These are phyloP conservation scores for Enteromius paludinosus DNA, from an alignment of 2,797 vertebrate genomes.

Conservation along the genomic window DNA sequence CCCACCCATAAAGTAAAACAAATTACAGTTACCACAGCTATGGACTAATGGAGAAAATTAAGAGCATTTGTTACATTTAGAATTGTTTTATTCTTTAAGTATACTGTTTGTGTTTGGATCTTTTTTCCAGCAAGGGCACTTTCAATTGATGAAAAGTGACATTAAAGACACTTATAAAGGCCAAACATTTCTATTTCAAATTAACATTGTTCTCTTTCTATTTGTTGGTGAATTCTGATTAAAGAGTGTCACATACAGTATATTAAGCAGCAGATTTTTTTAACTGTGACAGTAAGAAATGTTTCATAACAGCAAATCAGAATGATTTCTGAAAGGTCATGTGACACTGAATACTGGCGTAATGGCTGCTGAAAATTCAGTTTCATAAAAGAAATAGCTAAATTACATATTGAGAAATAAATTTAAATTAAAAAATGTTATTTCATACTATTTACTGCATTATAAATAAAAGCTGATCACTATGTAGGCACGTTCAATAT, in stretches of 20 bases:
- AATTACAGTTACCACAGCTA: slow-evolving; percentile 5
- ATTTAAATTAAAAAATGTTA: neutral
- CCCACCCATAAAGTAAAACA: neutral
- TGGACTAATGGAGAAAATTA: neutral
- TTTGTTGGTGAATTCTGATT: neutral
- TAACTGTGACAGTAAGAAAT: neutral
- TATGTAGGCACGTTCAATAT: neutral
- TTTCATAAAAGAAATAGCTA: neutral
- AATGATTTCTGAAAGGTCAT: neutral
- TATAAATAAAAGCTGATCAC: neutral
- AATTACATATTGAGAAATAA: neutral
- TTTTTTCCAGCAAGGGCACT: neutral
- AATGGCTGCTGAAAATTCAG: neutral
- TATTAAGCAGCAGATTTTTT: neutral
- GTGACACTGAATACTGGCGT: neutral
- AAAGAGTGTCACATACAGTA: neutral
- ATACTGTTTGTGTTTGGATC: neutral
- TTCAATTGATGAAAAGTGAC: neutral
- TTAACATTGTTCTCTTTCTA: neutral
- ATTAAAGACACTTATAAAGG: no score
- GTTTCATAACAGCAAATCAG: neutral
- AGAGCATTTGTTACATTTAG: neutral
- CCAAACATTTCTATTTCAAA: neutral
- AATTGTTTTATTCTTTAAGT: neutral
- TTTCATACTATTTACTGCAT: neutral